These are phyloP conservation scores for Aphelenchoides avenae DNA, from an alignment of 1,140 invertebrate genomes.

Conservation along the genomic window DNA sequence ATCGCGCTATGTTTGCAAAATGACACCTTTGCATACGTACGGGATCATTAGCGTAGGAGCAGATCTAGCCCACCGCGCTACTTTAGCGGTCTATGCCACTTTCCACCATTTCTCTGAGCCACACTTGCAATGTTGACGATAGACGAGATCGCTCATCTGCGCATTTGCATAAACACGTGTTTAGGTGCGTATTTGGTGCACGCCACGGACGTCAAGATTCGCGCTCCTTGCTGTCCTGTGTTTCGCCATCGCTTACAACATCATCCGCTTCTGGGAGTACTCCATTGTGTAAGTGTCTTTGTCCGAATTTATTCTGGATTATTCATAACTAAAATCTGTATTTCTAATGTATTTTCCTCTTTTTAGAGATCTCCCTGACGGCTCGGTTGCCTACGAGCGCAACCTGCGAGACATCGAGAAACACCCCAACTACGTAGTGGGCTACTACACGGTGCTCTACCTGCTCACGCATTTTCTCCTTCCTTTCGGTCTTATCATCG, in stretches of 20 bases:
- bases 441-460: conserved; percentile 50
- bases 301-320: neutral
- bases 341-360: neutral
- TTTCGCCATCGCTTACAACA: conserved; percentile 46
- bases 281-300: conserved; percentile 27
- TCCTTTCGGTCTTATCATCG: conserved; percentile 47
- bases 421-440: conserved; percentile 43
- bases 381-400: conserved; percentile 33
- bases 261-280: conserved; percentile 54
- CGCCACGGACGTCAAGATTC: conserved; percentile 43
- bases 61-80: too few relatives aligned
- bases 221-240: conserved; percentile 44
- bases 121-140: too few relatives aligned
- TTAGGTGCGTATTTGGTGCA: conserved; percentile 50
- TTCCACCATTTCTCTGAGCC: too few relatives aligned
- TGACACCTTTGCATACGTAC: too few relatives aligned
- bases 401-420: conserved; percentile 38
- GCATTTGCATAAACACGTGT: too few relatives aligned
- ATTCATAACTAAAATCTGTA: too few relatives aligned
- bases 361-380: conserved; percentile 20
- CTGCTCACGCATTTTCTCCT: conserved; percentile 54
- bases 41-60: too few relatives aligned
- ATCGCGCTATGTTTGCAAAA: too few relatives aligned
- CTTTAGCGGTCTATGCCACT: too few relatives aligned
- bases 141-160: too few relatives aligned